A percentile compares a stretch with the other conserved stretches of the same genome.
Evolutionary conservation across 2,113 vertebrate genomes (phyloP).

Genomic region (Athene noctua): DNA sequence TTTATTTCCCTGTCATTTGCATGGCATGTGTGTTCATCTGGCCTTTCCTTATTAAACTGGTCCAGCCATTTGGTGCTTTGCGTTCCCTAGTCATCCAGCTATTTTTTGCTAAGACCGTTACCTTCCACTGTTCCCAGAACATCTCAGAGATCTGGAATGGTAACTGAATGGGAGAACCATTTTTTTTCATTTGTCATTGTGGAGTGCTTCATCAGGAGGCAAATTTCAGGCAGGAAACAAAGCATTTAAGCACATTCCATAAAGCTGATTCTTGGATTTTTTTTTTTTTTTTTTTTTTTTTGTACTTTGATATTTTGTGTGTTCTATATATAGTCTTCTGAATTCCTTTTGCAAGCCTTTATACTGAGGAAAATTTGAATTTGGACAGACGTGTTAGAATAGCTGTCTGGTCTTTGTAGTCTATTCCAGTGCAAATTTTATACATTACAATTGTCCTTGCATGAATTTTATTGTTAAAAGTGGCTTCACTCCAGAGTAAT

Average conservation of each 20-base stretch:
- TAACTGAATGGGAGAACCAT: neutral
- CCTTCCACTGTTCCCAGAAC: neutral
- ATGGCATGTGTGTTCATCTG: fast-evolving
- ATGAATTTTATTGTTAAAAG: neutral
- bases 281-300: neutral
- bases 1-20: neutral
- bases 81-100: neutral
- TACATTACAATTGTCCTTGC: neutral
- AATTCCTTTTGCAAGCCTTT: neutral
- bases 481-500: neutral
- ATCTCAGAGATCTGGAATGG: neutral
- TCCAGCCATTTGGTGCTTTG: neutral
- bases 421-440: neutral
- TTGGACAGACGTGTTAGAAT: neutral
- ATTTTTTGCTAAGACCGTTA: neutral
- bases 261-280: neutral
- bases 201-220: neutral
- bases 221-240: neutral
- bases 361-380: neutral
- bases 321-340: neutral
- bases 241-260: neutral
- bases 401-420: neutral
- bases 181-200: neutral
- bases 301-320: neutral
- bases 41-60: neutral